Base-by-base conservation (phyloP, 30 jellyfish, hydroid and myxozoan genomes). In the Hydractinia symbiolongicarpus region DNA sequence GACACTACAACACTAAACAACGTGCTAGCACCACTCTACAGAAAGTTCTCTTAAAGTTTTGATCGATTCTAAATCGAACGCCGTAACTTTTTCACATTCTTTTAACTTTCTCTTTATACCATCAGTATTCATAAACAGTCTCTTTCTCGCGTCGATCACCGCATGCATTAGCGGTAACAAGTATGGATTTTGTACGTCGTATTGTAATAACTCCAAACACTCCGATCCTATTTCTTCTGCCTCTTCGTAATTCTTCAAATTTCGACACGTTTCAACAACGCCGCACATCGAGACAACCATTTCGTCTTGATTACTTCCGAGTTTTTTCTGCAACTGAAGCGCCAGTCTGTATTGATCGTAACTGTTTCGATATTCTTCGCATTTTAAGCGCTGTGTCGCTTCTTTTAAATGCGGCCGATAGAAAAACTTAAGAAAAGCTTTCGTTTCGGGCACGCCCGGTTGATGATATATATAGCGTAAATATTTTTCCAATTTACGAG, bases 401-500 rank as follows among this genome's bases (percentile, higher is more conserved):
- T 67, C 55, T 75, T 66, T 73, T 67, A 91, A 61, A 66, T 91
- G 98, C n/a, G 92, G 95, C 57, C 73, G 67, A 61, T 58, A 86
- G 71, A 91, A 91, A 57, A 91, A 91, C 15, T 86, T 90, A 56
- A 80, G 88, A 69, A 91, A 91, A 30, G 96, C 95, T 51, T 82
- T 76, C 19, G 96, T 77, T 5, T 83, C 82, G 3, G 85, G 61
- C 40, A 91, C 96, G 15, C 95, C 95, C 66, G 81, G 85, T 79
- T 91, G 98, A 53, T 91, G 98, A 76, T 76, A 87, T 0, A 91
- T 77, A 73, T 56, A 91, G 49, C 88, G 82, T 16, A 91, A 72
- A 73, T 91, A 91, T 86, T 91, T 87, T 54, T 86, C 96, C 72
- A 91, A 91, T 69, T 72, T 71, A 16, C 98, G 95, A 66, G 94